A percentile compares a stretch with the other conserved stretches of the same genome.
These are phyloP conservation scores for Nyleta sp. DNA, from an alignment of 2,888 invertebrate genomes.

Conservation along the genomic window DNA sequence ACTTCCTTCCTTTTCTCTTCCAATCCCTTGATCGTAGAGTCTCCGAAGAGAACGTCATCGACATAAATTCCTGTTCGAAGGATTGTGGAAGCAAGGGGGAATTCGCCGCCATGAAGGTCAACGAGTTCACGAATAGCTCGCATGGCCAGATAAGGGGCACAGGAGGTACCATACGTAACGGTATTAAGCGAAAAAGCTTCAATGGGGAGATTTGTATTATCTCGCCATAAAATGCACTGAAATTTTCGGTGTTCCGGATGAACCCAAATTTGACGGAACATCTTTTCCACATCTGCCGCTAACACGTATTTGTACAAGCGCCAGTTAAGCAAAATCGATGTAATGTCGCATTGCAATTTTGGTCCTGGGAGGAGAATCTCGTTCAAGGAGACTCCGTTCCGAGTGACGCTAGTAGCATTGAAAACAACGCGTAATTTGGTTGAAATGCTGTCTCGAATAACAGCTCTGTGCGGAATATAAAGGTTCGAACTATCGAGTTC, in stretches of 20 bases:
- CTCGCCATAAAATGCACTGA: constrained; percentile 4
- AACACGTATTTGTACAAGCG: background rate
- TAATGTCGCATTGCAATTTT: constrained; percentile 9
- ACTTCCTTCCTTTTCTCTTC: background rate
- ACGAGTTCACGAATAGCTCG: background rate
- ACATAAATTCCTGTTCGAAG: background rate
- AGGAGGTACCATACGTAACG: background rate
- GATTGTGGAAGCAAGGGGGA: background rate
- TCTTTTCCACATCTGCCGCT: too few species aligned
- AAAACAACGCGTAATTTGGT: constrained; percentile 4
- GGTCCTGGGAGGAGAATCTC: background rate
- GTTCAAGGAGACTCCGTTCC: background rate
- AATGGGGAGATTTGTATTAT: too few species aligned
- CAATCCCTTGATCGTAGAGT: background rate
- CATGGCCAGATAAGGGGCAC: background rate
- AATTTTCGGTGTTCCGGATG: background rate
- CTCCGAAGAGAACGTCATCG: background rate
- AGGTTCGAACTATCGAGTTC: background rate
- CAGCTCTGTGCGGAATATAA: constrained; percentile 3
- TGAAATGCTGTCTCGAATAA: background rate
- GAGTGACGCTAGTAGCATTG: too few species aligned
- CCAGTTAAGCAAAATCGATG: background rate
- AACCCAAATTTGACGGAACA: too few species aligned
- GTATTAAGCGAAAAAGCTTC: too few species aligned
- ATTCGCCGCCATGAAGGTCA: background rate